These are phyloP conservation scores for Calliphora vicina DNA, from an alignment of 1,140 invertebrate species.

Conservation along the genomic window DNA sequence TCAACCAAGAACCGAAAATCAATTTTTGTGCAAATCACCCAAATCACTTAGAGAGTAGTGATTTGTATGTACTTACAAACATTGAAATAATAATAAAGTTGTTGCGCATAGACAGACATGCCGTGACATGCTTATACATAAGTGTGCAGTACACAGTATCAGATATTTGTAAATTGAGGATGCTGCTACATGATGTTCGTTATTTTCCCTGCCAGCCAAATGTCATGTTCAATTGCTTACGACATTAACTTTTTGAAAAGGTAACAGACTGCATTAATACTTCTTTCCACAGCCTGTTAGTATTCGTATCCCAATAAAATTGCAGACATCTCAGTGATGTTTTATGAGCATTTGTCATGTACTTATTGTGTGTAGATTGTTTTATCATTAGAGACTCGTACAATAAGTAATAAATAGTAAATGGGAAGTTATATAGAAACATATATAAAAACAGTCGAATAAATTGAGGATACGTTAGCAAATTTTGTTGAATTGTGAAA, in stretches of 20 bases:
- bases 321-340: background rate
- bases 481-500: no score
- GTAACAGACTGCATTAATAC: background rate
- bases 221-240: constrained; percentile 38
- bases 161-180: background rate
- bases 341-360: background rate
- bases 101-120: background rate
- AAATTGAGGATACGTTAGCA: no score
- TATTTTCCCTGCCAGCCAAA: constrained; percentile 17
- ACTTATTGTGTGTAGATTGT: background rate
- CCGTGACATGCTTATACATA: background rate
- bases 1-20: constrained; percentile 27
- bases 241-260: constrained; percentile 29
- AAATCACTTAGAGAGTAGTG: background rate
- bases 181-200: background rate
- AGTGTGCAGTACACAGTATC: background rate
- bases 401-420: background rate
- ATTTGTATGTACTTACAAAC: background rate
- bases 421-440: no score
- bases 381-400: background rate
- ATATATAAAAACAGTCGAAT: no score
- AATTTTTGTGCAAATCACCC: constrained; percentile 19
- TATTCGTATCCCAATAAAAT: no score
- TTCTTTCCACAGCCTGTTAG: background rate
- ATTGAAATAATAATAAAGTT: background rate